phyloP scores from a whole-genome alignment of 2,888 invertebrate genomes.

The Melanotus villosus region DNA sequence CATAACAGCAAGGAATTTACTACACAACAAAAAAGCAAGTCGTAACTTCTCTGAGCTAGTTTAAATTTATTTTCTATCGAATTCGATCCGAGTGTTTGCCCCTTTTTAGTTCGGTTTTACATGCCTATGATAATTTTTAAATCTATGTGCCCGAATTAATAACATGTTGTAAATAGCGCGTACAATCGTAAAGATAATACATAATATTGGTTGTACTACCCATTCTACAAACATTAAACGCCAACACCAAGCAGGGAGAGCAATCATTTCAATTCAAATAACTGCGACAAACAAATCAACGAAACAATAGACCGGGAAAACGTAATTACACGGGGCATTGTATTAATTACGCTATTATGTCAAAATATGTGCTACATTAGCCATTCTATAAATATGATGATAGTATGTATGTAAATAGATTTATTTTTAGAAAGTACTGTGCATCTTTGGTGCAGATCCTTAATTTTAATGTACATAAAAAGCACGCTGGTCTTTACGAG shows the following conservation, averaged over 20 bases:
- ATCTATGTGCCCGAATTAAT: no score
- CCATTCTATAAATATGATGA: conserved; percentile 27
- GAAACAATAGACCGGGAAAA: conserved; percentile 24
- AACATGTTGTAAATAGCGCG: conserved; percentile 16
- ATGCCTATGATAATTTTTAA: no score
- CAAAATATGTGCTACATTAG: conserved; percentile 13
- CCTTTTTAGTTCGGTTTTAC: no score
- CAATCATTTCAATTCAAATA: conserved; percentile 58
- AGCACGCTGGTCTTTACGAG: conserved; percentile 1
- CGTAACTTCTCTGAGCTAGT: no score
- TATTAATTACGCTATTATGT: conserved; percentile 17
- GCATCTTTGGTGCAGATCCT: conserved; percentile 11
- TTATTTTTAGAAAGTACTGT: conserved; percentile 53
- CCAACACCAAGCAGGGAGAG: conserved; percentile 30
- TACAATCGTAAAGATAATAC: no score
- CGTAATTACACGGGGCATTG: conserved; percentile 24
- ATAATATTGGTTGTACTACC: conserved; percentile 50
- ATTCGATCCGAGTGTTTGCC: no score
- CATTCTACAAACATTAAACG: conserved; percentile 57
- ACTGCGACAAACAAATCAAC: conserved; percentile 47
- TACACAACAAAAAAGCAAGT: no score
- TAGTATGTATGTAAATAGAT: conserved; percentile 49
- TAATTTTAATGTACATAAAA: conserved; percentile 6
- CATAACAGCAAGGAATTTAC: no score
- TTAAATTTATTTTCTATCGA: no score